Evolutionary conservation across 2,113 vertebrate genomes (phyloP).

Genomic region (Scopus umbretta): DNA sequence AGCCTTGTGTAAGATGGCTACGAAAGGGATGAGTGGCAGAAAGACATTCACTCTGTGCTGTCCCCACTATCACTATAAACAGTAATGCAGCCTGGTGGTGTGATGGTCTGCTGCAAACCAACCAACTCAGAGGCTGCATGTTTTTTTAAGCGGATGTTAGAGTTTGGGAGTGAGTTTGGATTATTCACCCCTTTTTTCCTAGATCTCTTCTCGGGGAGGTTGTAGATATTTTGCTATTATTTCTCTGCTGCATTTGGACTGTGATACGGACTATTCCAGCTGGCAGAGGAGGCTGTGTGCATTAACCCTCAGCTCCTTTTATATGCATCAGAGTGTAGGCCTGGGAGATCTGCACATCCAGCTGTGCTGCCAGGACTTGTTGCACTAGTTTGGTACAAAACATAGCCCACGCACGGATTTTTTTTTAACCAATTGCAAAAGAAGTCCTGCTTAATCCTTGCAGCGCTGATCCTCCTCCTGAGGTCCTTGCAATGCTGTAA

Average conservation of each 20-base stretch:
- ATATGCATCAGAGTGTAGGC: neutral
- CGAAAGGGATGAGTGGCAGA: neutral
- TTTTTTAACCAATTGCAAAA: accelerated
- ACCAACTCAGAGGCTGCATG: neutral
- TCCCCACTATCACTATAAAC: no score
- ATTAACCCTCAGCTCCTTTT: neutral
- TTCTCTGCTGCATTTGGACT: neutral
- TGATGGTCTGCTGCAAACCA: neutral
- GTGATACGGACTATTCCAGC: accelerated
- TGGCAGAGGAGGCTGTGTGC: neutral
- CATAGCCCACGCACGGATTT: accelerated
- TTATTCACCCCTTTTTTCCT: neutral
- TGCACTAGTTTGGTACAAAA: neutral
- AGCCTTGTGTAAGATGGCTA: neutral
- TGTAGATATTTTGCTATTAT: neutral
- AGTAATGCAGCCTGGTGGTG: neutral
- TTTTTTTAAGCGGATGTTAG: neutral
- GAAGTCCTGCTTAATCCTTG: accelerated
- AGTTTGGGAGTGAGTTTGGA: neutral
- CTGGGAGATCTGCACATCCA: neutral
- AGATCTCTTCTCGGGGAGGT: neutral
- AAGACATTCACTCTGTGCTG: neutral
- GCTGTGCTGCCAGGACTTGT: neutral
- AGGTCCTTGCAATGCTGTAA: neutral
- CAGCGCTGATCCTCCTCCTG: neutral